Percentiles rank a stretch among this genome's conserved stretches.
These are phyloP conservation scores for Phlogophora meticulosa DNA, from an alignment of 2,888 invertebrate genomes.

Conservation along the genomic window DNA sequence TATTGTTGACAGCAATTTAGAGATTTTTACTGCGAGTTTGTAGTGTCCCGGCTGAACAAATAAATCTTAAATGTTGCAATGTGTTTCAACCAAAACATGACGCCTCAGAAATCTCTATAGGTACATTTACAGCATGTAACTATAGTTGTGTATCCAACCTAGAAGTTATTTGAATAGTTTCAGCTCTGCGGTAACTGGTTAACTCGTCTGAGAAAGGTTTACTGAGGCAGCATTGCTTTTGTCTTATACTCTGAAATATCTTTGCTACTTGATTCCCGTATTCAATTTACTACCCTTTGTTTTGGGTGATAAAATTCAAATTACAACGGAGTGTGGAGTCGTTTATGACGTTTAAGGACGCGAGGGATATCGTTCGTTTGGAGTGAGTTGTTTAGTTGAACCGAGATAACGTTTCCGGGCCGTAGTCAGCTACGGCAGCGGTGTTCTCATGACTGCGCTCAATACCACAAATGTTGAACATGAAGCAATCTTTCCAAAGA, in stretches of 20 bases:
- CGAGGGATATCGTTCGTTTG: constrained; percentile 69
- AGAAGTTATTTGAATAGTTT: constrained; percentile 83
- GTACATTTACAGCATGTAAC: constrained; percentile 19
- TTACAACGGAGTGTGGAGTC: constrained; percentile 44
- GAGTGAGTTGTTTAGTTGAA: constrained; percentile 88
- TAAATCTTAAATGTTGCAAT: constrained; percentile 51
- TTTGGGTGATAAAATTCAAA: constrained; percentile 56
- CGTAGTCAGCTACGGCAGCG: constrained; percentile 75
- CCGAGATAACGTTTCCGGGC: constrained; percentile 85
- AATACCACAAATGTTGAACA: constrained; percentile 50
- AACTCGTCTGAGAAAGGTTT: constrained; percentile 80
- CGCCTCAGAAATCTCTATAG: constrained; percentile 17
- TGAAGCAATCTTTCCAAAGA: constrained; percentile 12
- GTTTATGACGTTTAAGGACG: constrained; percentile 62
- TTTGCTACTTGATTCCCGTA: constrained; percentile 42
- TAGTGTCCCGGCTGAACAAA: constrained; percentile 54
- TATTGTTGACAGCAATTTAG: constrained; percentile 62
- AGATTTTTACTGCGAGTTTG: constrained; percentile 55
- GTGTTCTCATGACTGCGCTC: constrained; percentile 73
- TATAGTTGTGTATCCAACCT: constrained; percentile 45
- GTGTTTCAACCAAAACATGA: constrained; percentile 43
- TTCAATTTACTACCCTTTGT: constrained; percentile 62
- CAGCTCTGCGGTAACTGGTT: constrained; percentile 85
- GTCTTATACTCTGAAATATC: constrained; percentile 55
- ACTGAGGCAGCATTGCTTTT: constrained; percentile 78